These are phyloP conservation scores for Hydrotaea cyrtoneurina DNA, from an alignment of 2,888 invertebrate genomes.

Conservation along the genomic window DNA sequence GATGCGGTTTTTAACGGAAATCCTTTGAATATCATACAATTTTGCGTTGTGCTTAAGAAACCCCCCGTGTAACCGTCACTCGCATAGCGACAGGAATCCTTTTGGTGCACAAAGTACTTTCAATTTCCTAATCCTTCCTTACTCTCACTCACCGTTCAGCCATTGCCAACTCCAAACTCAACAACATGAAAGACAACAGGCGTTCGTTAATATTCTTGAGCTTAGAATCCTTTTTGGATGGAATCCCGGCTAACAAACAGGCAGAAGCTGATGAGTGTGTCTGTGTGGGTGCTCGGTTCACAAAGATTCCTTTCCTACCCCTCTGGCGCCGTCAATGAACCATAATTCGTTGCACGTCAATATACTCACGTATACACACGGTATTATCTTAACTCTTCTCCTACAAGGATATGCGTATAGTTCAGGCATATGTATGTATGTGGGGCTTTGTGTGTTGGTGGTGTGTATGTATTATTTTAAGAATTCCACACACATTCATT, in stretches of 20 bases:
- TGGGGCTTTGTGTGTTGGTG: no score
- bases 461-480: conserved; percentile 26
- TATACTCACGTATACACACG: conserved; percentile 28
- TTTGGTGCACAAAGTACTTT: neutral
- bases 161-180: neutral
- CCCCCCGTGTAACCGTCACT: neutral
- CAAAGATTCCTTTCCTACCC: neutral
- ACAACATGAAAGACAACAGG: no score
- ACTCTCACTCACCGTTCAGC: neutral
- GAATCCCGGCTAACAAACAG: neutral
- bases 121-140: conserved; percentile 16
- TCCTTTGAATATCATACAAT: no score
- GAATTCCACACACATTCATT: conserved; percentile 60
- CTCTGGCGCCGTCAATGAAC: neutral
- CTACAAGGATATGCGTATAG: conserved; percentile 5
- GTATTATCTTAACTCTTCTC: conserved; percentile 13
- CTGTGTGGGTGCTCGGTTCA: neutral
- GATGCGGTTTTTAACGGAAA: no score
- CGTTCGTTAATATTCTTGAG: neutral
- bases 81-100: neutral
- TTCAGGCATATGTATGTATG: neutral
- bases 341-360: conserved; percentile 18
- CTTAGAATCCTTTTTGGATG: neutral
- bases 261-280: neutral
- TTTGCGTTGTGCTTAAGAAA: no score